Percentiles rank a stretch among this genome's conserved stretches.
phyloP scores from a whole-genome alignment of 2,113 vertebrate genomes.

The Synchiropus splendidus region DNA sequence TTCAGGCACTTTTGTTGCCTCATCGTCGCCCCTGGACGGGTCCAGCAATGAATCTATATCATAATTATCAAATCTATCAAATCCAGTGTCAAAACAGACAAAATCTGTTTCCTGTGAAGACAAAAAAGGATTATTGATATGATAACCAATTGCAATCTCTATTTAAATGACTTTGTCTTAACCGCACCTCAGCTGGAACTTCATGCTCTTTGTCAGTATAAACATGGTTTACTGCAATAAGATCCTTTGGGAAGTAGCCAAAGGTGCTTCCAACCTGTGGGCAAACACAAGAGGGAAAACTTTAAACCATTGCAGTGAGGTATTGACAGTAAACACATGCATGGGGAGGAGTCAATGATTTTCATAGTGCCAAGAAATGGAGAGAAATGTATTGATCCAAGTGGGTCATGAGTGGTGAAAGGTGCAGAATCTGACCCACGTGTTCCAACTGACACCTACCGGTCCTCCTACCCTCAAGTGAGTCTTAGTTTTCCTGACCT shows the following conservation, averaged over 20 bases:
- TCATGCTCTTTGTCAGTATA: conserved; percentile 82
- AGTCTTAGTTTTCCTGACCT: too few species aligned
- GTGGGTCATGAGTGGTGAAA: not conserved
- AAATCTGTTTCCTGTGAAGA: conserved; percentile 88
- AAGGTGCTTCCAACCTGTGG: conserved; percentile 81
- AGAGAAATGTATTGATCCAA: not conserved
- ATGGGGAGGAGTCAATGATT: too few species aligned
- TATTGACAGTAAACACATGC: too few species aligned
- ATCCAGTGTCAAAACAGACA: conserved; percentile 85
- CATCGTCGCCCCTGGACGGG: conserved; percentile 17
- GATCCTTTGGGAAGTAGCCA: conserved; percentile 92
- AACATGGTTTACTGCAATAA: conserved; percentile 77
- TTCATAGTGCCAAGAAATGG: too few species aligned
- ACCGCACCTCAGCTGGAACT: conserved; percentile 69
- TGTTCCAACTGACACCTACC: too few species aligned
- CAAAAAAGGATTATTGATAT: conserved; percentile 4
- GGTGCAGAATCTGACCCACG: too few species aligned
- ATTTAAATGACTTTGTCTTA: not conserved
- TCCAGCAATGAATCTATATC: conserved; percentile 75
- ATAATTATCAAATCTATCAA: conserved; percentile 82
- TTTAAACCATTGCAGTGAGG: too few species aligned
- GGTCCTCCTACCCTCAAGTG: too few species aligned
- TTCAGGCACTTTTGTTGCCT: conserved; percentile 13
- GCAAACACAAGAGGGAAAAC: conserved; percentile 8
- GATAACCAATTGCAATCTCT: too few species aligned